These are phyloP conservation scores for Lysiphlebus fabarum DNA, from an alignment of 1,140 invertebrate genomes.

Conservation along the genomic window DNA sequence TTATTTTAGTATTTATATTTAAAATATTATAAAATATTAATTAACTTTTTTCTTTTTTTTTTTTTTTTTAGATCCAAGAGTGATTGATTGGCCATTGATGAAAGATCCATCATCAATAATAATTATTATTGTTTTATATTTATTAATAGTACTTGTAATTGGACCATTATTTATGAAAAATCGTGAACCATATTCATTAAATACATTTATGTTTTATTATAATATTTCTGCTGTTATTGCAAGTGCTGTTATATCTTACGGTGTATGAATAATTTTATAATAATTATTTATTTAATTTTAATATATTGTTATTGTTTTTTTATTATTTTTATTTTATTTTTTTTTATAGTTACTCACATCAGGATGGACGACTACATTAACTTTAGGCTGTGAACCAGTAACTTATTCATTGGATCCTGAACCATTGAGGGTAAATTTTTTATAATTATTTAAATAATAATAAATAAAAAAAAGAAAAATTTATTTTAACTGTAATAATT, in stretches of 20 bases:
- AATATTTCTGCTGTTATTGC: slow-evolving; percentile 57
- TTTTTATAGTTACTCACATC: slow-evolving; percentile 43
- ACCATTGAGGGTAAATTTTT: slow-evolving; percentile 41
- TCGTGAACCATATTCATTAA: slow-evolving; percentile 58
- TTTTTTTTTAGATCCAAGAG: slow-evolving; percentile 67
- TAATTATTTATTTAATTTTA: background rate
- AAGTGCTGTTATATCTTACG: slow-evolving; percentile 53
- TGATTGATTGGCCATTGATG: slow-evolving; percentile 75
- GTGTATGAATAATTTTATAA: slow-evolving; percentile 41
- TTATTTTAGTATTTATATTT: too few relatives aligned
- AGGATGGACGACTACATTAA: slow-evolving; percentile 45
- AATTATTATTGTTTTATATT: slow-evolving; percentile 55
- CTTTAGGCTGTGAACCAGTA: slow-evolving; percentile 45
- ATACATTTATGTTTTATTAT: slow-evolving; percentile 59
- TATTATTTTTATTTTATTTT: slow-evolving; percentile 14
- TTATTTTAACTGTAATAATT: too few relatives aligned
- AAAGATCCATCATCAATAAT: slow-evolving; percentile 59
- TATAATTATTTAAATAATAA: too few relatives aligned
- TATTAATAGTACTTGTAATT: slow-evolving; percentile 58
- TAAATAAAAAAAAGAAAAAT: too few relatives aligned
- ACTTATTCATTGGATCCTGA: slow-evolving; percentile 42
- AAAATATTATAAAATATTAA: too few relatives aligned
- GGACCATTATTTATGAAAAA: slow-evolving; percentile 64
- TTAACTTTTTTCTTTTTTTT: background rate
- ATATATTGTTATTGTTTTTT: background rate